These are phyloP conservation scores for Drosophila suboccidentalis DNA, from an alignment of 2,888 invertebrate species.

Conservation along the genomic window DNA sequence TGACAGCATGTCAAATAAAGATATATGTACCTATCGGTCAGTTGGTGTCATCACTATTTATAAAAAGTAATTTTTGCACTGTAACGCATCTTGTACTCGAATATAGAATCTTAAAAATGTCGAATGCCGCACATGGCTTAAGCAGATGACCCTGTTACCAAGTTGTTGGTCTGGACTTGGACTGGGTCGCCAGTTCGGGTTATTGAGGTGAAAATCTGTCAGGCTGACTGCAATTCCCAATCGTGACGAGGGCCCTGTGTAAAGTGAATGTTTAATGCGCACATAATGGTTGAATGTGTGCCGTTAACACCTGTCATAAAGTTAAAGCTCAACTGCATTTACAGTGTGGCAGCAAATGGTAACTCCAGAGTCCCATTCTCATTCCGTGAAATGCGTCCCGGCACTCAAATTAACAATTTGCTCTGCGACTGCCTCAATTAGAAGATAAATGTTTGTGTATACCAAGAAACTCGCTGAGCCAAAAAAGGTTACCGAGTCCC, in stretches of 20 bases:
- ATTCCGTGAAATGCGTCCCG: constrained; percentile 43
- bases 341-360: constrained; percentile 29
- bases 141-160: not conserved
- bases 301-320: constrained; percentile 75
- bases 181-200: not conserved
- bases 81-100: not conserved
- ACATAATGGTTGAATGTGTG: constrained; percentile 59
- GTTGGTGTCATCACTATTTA: too few species aligned
- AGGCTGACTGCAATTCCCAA: constrained; percentile 52
- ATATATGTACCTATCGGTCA: too few species aligned
- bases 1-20: too few species aligned
- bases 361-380: constrained; percentile 21
- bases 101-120: constrained; percentile 2
- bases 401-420: constrained; percentile 63
- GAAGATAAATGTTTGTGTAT: constrained; percentile 69
- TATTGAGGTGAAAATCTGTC: constrained; percentile 37
- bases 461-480: constrained; percentile 45
- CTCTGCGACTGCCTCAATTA: constrained; percentile 64
- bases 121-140: not conserved
- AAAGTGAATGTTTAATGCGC: constrained; percentile 66
- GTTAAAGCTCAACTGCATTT: constrained; percentile 66
- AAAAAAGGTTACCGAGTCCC: constrained; percentile 72
- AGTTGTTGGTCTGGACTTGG: not conserved
- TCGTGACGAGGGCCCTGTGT: constrained; percentile 26
- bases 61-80: too few species aligned